A percentile compares a stretch with the other conserved stretches of the same genome.
These are phyloP conservation scores for Biston betularia DNA, from an alignment of 2,888 invertebrate species.

Conservation along the genomic window DNA sequence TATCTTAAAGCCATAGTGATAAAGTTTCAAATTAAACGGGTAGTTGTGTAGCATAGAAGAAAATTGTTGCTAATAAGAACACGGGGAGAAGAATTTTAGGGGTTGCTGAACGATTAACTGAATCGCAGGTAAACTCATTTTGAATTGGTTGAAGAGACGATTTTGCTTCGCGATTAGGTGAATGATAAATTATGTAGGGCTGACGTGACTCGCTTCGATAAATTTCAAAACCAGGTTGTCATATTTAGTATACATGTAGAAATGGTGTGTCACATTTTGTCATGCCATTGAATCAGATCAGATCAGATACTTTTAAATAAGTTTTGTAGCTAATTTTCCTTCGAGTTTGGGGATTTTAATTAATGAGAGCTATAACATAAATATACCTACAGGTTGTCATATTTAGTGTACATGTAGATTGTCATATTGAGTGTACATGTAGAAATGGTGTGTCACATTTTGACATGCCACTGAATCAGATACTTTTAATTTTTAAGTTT, in stretches of 20 bases:
- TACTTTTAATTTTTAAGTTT: too few species aligned
- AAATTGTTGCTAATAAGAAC: constrained; percentile 50
- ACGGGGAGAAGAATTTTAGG: constrained; percentile 75
- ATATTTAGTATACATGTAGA: background rate
- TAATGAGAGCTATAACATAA: too few species aligned
- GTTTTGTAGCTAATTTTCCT: too few species aligned
- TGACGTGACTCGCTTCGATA: constrained; percentile 8
- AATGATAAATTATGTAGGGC: constrained; percentile 22
- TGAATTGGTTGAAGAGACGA: constrained; percentile 63
- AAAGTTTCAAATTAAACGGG: constrained; percentile 26
- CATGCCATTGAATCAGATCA: background rate
- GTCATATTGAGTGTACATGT: background rate
- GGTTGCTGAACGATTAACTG: constrained; percentile 79
- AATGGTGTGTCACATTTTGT: background rate
- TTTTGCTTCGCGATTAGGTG: constrained; percentile 62
- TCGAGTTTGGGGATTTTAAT: too few species aligned
- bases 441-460: background rate
- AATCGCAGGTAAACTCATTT: constrained; percentile 79
- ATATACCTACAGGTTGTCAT: constrained; percentile 15
- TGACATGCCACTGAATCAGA: background rate
- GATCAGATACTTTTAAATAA: too few species aligned
- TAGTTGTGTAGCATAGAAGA: background rate
- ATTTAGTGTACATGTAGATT: too few species aligned
- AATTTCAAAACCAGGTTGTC: constrained; percentile 6
- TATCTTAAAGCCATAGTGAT: constrained; percentile 33